A percentile compares a stretch with the other conserved stretches of the same genome.
Evolutionary conservation across 2,797 vertebrate species (phyloP).

Genomic region (Acanthis flammea): DNA sequence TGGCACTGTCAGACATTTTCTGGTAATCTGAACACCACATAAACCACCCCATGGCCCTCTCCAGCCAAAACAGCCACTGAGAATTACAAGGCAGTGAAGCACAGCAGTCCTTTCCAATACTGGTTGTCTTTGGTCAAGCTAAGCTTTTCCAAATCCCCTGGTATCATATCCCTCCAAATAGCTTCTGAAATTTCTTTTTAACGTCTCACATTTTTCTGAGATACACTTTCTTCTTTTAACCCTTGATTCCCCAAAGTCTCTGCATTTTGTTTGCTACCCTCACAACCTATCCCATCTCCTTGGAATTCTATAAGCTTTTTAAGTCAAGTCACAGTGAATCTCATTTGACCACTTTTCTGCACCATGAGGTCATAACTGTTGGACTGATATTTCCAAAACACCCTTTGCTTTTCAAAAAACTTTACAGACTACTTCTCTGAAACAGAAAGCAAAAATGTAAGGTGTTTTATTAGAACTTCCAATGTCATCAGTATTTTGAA

Average conservation of each 20-base stretch:
- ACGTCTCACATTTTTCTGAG: background rate
- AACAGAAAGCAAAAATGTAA: background rate
- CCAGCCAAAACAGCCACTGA: background rate
- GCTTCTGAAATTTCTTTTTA: background rate
- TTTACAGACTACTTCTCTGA: background rate
- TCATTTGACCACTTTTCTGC: background rate
- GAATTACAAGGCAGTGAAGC: conserved; percentile 22
- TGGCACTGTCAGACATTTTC: conserved; percentile 13
- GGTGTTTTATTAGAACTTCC: background rate
- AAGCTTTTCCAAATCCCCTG: conserved; percentile 18
- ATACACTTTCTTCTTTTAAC: background rate
- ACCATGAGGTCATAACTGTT: background rate
- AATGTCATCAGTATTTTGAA: background rate
- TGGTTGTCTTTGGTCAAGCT: conserved; percentile 13
- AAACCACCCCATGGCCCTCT: background rate
- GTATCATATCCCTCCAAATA: background rate
- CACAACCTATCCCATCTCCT: background rate
- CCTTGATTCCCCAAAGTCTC: background rate
- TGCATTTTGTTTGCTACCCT: background rate
- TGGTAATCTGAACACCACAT: conserved; percentile 11
- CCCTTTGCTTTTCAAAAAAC: background rate
- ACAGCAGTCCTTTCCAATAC: background rate
- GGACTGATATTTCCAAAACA: background rate
- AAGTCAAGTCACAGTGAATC: background rate
- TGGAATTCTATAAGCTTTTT: background rate